These are phyloP conservation scores for Bolinopsis microptera DNA, from an alignment of 37 sponge, comb jelly and placozoan species.

Conservation along the genomic window DNA sequence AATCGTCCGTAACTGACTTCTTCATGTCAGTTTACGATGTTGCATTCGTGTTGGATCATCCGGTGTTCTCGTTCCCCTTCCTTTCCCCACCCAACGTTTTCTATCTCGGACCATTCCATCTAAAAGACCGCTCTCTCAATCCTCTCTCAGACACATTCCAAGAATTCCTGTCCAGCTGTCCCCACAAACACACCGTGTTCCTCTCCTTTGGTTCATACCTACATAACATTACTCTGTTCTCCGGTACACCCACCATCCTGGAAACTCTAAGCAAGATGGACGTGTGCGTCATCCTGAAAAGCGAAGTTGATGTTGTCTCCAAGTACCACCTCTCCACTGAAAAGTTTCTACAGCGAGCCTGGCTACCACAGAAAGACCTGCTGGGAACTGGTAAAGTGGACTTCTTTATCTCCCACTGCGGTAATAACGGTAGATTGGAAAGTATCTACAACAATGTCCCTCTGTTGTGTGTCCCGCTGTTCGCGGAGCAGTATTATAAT, in stretches of 20 bases:
- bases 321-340: background rate
- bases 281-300: background rate
- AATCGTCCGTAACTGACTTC: too few relatives aligned
- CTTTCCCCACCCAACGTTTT: background rate
- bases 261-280: background rate
- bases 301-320: background rate
- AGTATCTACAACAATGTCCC: background rate
- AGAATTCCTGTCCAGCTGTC: background rate
- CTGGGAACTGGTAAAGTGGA: background rate
- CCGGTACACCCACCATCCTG: background rate
- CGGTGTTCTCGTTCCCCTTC: background rate
- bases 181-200: background rate
- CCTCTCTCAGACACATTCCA: background rate
- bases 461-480: constrained; percentile 1
- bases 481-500: constrained; percentile 28
- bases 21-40: background rate
- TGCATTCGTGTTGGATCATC: background rate
- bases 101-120: background rate
- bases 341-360: background rate
- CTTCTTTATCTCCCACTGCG: background rate
- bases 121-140: background rate
- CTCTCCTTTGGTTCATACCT: background rate
- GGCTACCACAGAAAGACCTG: constrained; percentile 6
- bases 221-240: background rate
- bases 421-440: constrained; percentile 35